phyloP scores from a whole-genome alignment of 2,888 invertebrate genomes.

The Neoitamus cyanurus region DNA sequence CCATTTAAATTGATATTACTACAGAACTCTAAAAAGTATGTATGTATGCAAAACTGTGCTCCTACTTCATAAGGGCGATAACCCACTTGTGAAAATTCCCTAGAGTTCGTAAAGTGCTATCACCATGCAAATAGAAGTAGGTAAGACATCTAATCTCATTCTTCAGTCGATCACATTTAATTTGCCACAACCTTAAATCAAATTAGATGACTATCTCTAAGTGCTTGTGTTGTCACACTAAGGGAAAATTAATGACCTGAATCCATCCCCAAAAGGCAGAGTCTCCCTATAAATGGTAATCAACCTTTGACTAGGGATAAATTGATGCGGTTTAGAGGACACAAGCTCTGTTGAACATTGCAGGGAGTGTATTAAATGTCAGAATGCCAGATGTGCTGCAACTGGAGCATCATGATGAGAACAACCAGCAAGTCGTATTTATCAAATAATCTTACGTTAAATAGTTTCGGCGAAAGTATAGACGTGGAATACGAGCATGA shows the following conservation, averaged over 20 bases:
- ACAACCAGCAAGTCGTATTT: background rate
- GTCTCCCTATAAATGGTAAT: slow-evolving; percentile 15
- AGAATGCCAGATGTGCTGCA: background rate
- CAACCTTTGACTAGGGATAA: slow-evolving; percentile 16
- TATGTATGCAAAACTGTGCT: too few species aligned
- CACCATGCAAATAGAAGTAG: background rate
- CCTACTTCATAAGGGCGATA: too few species aligned
- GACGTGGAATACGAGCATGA: too few species aligned
- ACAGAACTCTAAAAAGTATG: too few species aligned
- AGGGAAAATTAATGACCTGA: slow-evolving; percentile 2
- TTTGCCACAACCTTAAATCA: background rate
- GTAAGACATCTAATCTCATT: background rate
- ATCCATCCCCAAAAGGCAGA: background rate
- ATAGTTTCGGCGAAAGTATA: background rate
- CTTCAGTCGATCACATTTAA: background rate
- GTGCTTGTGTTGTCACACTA: slow-evolving; percentile 16
- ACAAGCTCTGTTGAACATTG: background rate
- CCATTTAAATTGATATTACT: too few species aligned
- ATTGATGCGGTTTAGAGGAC: background rate
- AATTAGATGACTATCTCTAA: background rate
- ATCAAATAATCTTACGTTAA: background rate
- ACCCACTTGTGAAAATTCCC: too few species aligned
- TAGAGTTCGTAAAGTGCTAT: background rate
- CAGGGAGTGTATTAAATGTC: background rate
- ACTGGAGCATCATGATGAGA: background rate